Evolutionary conservation across 1,140 invertebrate genomes (phyloP), one percentile per base, ranked within the genome.

Genomic region (Magallana angulata): DNA sequence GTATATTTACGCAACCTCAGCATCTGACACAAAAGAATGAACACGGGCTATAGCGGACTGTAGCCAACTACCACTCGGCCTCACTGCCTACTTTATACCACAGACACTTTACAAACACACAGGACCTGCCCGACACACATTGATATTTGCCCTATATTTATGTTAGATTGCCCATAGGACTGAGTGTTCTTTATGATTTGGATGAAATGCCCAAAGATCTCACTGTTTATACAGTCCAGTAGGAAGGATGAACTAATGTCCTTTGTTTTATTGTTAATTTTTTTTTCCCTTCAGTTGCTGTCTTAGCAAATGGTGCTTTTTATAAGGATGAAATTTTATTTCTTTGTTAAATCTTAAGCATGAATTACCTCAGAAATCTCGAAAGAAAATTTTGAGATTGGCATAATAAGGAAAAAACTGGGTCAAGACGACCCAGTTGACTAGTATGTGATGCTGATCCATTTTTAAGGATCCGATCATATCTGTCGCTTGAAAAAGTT

Each of bases 271-370:
- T 30, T 71, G 24, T 71, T 71, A 30, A 30, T 30, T 11, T 30
- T 36, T 36, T 71, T 71, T 71, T n/a, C n/a, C 36, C 12, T 36
- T 71, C 24, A 18, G 24, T 71, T 71, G 68, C 68, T 36, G 24
- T 30, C 11, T 30, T 30, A 36, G 68, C 68, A 71, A 71, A 71
- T 71, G 68, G 68, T 71, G 68, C 68, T 71, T 71, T 71, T 71
- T 71, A 71, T 71, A 30, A 71, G 68, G 68, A 71, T 71, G 68
- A 71, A 71, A 71, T 71, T 71, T 64, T 30, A 30, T 71, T 12
- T 71, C 24, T 71, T 71, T 36, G 68, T 71, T 71, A 71, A 71
- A 36, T 71, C 68, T 71, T 36, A 71, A 71, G 68, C 12, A 24
- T 18, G 68, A 71, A 71, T 71, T 71, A 36, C 68, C 24, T 71